Percentiles rank a stretch among this genome's conserved stretches.
These are phyloP conservation scores for Chrysodeixis includens DNA, from an alignment of 2,888 invertebrate species.

Conservation along the genomic window DNA sequence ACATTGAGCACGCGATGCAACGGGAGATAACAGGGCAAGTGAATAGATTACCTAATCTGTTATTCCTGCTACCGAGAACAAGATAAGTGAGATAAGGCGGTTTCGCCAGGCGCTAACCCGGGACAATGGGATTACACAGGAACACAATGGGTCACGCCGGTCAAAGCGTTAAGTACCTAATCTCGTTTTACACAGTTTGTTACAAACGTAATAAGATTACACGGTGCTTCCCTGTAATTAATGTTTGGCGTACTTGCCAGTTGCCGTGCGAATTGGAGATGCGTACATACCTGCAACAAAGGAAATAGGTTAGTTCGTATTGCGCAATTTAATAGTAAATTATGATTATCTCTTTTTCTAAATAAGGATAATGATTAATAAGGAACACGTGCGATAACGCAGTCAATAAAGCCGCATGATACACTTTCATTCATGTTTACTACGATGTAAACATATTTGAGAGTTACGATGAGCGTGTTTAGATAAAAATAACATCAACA, in stretches of 20 bases:
- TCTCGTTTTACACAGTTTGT: slow-evolving; percentile 77
- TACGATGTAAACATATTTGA: slow-evolving; percentile 60
- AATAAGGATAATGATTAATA: slow-evolving; percentile 3
- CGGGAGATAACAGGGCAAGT: slow-evolving; percentile 48
- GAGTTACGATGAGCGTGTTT: slow-evolving; percentile 62
- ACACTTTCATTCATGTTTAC: slow-evolving; percentile 58
- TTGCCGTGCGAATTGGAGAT: slow-evolving; percentile 66
- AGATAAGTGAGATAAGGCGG: slow-evolving; percentile 70
- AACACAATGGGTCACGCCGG: slow-evolving; percentile 76
- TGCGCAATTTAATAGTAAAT: slow-evolving; percentile 1
- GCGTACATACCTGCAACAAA: slow-evolving; percentile 71
- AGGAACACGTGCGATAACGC: slow-evolving; percentile 41
- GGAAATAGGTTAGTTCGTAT: slow-evolving; percentile 30
- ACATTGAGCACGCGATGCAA: slow-evolving; percentile 38
- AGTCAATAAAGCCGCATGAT: slow-evolving; percentile 50
- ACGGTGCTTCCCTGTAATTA: slow-evolving; percentile 61
- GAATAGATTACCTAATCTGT: slow-evolving; percentile 61
- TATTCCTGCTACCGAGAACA: slow-evolving; percentile 57
- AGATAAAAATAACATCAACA: slow-evolving; percentile 62
- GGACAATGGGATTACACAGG: slow-evolving; percentile 80
- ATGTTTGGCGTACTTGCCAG: slow-evolving; percentile 53
- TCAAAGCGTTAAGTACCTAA: slow-evolving; percentile 71
- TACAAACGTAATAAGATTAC: slow-evolving; percentile 81
- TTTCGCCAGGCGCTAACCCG: slow-evolving; percentile 68
- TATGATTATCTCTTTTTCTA: not conserved